Percentiles rank a stretch among this genome's conserved stretches.
Conservation (phyloP, 2,113 vertebrate species). For the Agelaius tricolor region DNA sequence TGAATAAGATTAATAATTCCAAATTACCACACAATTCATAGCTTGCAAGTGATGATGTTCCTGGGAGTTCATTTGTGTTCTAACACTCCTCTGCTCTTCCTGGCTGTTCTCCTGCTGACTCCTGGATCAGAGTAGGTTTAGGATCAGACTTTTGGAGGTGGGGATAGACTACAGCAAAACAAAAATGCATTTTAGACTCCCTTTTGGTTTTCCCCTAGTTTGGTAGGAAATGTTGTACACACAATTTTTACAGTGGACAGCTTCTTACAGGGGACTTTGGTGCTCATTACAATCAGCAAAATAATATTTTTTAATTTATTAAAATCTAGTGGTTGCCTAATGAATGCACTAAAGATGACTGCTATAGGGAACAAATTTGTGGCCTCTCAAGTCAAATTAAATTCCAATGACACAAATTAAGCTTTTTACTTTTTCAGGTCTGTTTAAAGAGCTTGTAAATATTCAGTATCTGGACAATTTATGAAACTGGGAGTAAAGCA, state of each 20-base stretch:
- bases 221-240: not conserved
- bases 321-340: not conserved
- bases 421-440: not conserved
- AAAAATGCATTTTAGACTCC: not conserved
- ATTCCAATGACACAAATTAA: not conserved
- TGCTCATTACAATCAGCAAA: not conserved
- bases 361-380: not conserved
- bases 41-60: not conserved
- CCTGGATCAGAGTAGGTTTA: not conserved
- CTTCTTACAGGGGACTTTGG: not conserved
- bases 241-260: not conserved
- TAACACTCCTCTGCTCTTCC: accelerated
- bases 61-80: not conserved
- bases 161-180: not conserved
- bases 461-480: not conserved
- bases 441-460: not conserved
- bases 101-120: not conserved
- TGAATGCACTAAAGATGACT: not conserved
- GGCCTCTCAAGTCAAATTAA: not conserved
- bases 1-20: not conserved
- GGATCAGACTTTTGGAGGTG: not conserved
- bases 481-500: not conserved
- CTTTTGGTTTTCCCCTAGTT: not conserved
- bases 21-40: not conserved
- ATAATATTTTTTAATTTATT: not conserved